Base-by-base conservation (phyloP, 2,797 vertebrate species). In the Typhlichthys subterraneus region DNA sequence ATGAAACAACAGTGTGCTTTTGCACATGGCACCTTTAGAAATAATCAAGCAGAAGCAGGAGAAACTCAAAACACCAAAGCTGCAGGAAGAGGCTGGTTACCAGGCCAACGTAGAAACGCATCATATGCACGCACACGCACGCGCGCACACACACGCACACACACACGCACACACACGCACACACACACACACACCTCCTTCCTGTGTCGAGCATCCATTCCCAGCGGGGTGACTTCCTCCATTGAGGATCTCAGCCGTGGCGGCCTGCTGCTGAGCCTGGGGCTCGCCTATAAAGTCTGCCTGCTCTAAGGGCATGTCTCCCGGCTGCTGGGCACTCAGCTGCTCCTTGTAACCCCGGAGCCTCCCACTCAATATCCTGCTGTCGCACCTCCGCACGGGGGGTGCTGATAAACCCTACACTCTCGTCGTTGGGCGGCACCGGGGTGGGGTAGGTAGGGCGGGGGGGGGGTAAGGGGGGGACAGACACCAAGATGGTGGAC, bases 371-470 rank as follows among this genome's bases (percentile, higher is more conserved):
- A 65, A 77, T 67, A 65, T 80, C 80, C 50, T 77, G 76, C 45
- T 80, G 78, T 29, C 85, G 87, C 61, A 65, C 72, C 88, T 91
- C 89, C 78, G 83, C 85, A 76, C 88, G 61, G 84, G 85, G 57
- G 7, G 0, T 57, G 79, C 82, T 83, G 69, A 83, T 82, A 86
- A 89, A 83, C 88, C 92, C 89, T 92, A 94, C 78, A 65, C 80
- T 89, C 85, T 92, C 91, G 85, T 94, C 92, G 93, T 94, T 84
- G 59, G 76, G 78, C 65, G 81, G 81, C 87, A 78, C 87, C 85
- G 88, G 89, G 91, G 19, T 11, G 6, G 19, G 49, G 33, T 2
- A 45, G 19, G 47, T 14, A 14, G 13, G 11, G 53, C 31, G 13
- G 31, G 12, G 3, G 14, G 4, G 53, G 29, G 53, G 80, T 82